Evolutionary conservation across 2,113 vertebrate species (phyloP).

Genomic region (Sakesphorus luctuosus): DNA sequence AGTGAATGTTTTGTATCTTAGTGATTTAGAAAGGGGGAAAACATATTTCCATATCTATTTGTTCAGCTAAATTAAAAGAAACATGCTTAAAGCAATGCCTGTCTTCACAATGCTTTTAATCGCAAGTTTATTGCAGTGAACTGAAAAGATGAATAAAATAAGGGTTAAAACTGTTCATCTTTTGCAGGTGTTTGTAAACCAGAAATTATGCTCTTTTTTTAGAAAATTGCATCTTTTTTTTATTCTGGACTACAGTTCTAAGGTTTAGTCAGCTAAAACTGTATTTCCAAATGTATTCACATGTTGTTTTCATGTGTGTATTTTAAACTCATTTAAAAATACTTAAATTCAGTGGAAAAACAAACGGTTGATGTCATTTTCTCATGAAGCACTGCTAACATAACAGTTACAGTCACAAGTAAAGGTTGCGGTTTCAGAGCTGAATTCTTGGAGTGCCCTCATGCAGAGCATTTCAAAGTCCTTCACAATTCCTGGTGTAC

Average conservation of each 20-base stretch:
- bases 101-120: neutral
- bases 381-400: neutral
- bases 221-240: neutral
- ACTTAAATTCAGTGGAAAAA: slow-evolving; percentile 35
- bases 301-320: neutral
- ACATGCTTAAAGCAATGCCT: neutral
- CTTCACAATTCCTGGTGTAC: neutral
- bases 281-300: neutral
- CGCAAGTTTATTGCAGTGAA: neutral
- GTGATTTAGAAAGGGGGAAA: neutral
- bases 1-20: neutral
- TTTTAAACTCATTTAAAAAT: slow-evolving; percentile 54
- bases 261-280: neutral
- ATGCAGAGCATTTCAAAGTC: neutral
- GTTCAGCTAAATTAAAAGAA: neutral
- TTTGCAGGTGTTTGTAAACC: neutral
- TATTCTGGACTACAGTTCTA: neutral
- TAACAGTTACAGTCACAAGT: neutral
- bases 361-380: slow-evolving; percentile 34
- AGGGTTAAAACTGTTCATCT: neutral
- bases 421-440: slow-evolving; percentile 14
- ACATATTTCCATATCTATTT: neutral
- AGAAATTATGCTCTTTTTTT: neutral
- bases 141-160: neutral
- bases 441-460: slow-evolving; percentile 1